Base-by-base conservation (phyloP, 2,797 vertebrate species). In the Leucoraja ocellata region DNA sequence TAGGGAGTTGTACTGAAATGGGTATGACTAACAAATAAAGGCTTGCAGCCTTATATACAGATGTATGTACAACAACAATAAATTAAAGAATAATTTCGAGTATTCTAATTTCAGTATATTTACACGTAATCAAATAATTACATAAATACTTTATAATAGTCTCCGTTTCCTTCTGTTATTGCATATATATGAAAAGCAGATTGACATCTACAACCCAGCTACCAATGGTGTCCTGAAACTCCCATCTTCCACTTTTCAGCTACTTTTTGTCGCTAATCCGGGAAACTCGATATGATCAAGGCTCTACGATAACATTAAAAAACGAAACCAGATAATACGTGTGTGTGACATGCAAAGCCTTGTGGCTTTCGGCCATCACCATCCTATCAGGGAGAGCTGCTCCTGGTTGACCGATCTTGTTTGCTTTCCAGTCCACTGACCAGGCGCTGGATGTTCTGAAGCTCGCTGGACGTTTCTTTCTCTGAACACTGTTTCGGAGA, bases 61-160 rank as follows among this genome's bases (percentile, higher is more conserved):
- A 97, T 96, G 97, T 98, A 98, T 99, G 94, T 97, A 97, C 97
- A 97, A 95, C 95, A 96, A 98, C 97, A 99, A 99, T 99, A 99
- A 99, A 99, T 99, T 99, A 99, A 98, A 96, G 97, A 97, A 98
- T 96, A 97, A 97, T 97, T 98, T 98, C 95, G 95, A 96, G 97
- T 98, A 98, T 97, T 98, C 97, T 97, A 98, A 97, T 97, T 97
- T 96, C 96, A 97, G 71, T 96, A 95, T 99, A 99, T 99, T 97
- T 99, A 99, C 98, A 99, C 95, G 98, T 98, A 98, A 98, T 97
- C 98, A 98, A 99, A 99, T 98, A 99, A 99, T 99, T 99, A 99
- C 98, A 99, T 99, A 99, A 99, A 99, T 99, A 99, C 98, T 98
- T 95, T 97, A 97, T 96, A 96, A 97, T 97, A 98, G 96, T 96